Evolutionary conservation across 2,888 invertebrate species (phyloP), one percentile per base, ranked within the genome.

Genomic region (Xylocampa areola): DNA sequence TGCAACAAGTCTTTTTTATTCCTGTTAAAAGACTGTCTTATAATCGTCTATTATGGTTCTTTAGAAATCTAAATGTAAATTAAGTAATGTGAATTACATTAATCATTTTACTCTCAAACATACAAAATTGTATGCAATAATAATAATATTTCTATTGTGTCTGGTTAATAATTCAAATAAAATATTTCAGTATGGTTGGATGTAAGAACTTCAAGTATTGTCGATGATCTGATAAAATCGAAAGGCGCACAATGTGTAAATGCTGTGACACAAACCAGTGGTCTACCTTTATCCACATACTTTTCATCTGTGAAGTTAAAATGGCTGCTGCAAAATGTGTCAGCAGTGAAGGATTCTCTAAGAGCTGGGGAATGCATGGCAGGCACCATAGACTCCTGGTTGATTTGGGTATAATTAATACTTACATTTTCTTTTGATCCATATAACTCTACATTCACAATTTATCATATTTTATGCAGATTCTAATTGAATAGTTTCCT

Each of bases 321-420:
- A 80, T 99, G 99, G 99, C 91, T 99, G 33, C 92, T 99, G 58
- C 97, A 98, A 82, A 97, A 99, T 93, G 96, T 97, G 19, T 94
- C 96, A 1, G 95, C 95, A 27, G 96, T 99, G 0, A 94, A 95
- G 72, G 92, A 96, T 66, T 97, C 98, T 0, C 92, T 97, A 3
- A 90, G 94, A 39, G 95, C 96, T 37, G 95, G 96, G 11, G 95
- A 95, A 54, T 97, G 98, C 80, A 91, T 96, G 77, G 97, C 97
- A 81, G 98, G 98, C 44, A 99, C 98, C 35, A 96, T 99, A 8
- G 99, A 99, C 86, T 96, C 98, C 0, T 99, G 99, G 99, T 90
- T 99, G 14, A 95, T 99, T 81, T 99, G 98, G 98, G 97, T 97
- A 91, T n/a, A 85, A 47, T 17, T 30, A 7, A 14, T 17, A 0